Conservation (phyloP, 2,888 invertebrate genomes). For the Mermis nigrescens region DNA sequence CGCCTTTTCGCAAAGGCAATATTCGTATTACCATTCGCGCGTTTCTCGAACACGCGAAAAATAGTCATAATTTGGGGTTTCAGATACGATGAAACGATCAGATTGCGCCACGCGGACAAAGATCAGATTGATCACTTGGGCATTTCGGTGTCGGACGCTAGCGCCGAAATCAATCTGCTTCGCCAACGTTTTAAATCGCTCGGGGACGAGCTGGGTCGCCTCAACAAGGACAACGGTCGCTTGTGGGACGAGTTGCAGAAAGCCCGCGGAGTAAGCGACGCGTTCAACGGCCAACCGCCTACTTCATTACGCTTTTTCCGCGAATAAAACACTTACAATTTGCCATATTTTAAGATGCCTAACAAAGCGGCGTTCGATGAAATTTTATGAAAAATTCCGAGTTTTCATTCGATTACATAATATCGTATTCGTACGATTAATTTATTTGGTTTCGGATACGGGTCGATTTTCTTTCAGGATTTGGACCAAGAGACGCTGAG, state of each 20-base stretch:
- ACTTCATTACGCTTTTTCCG: neutral
- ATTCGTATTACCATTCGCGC: too few species aligned
- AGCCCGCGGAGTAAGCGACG: slow-evolving; percentile 26
- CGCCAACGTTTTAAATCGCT: slow-evolving; percentile 31
- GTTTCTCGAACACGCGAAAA: too few species aligned
- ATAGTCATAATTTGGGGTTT: too few species aligned
- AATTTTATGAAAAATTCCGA: too few species aligned
- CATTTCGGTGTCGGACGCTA: slow-evolving; percentile 35
- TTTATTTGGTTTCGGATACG: too few species aligned
- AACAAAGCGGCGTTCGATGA: neutral
- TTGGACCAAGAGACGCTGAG: slow-evolving; percentile 35
- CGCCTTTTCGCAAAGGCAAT: too few species aligned
- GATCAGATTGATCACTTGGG: slow-evolving; percentile 36
- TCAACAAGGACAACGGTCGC: slow-evolving; percentile 35
- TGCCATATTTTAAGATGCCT: neutral
- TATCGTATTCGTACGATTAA: too few species aligned
- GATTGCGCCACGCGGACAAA: slow-evolving; percentile 25
- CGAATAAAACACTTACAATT: neutral
- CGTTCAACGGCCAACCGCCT: too few species aligned
- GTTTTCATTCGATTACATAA: too few species aligned
- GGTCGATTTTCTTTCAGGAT: slow-evolving; percentile 19
- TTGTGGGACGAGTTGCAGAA: slow-evolving; percentile 31
- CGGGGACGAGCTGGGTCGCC: slow-evolving; percentile 32
- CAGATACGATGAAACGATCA: slow-evolving; percentile 31
- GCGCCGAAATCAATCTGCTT: slow-evolving; percentile 37